Evolutionary conservation across 2,797 vertebrate species (phyloP).

Genomic region (Pogoniulus pusillus): DNA sequence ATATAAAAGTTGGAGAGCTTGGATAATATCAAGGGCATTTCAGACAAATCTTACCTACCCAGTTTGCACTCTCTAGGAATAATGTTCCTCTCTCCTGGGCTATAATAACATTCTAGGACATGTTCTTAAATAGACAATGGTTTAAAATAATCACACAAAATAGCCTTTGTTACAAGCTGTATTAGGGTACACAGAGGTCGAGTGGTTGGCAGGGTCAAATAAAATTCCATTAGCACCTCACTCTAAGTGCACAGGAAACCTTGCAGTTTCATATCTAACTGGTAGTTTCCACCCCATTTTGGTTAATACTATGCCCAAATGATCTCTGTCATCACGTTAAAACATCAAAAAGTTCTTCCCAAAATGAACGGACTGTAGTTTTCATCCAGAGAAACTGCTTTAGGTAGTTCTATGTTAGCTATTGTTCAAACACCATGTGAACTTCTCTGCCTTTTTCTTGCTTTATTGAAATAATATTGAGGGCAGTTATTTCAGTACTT

Average conservation of each 20-base stretch:
- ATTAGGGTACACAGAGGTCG: background rate
- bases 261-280: background rate
- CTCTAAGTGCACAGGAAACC: background rate
- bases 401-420: background rate
- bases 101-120: background rate
- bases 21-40: too few relatives aligned
- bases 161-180: background rate
- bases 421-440: background rate
- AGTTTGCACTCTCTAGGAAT: background rate
- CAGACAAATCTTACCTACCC: background rate
- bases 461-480: background rate
- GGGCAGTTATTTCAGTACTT: background rate
- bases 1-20: background rate
- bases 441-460: background rate
- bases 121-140: too few relatives aligned
- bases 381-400: background rate
- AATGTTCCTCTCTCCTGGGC: background rate
- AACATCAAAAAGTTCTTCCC: background rate
- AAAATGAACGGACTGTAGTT: background rate
- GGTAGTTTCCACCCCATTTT: background rate
- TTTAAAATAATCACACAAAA: background rate
- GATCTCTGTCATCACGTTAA: background rate
- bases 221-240: background rate
- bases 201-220: background rate
- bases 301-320: background rate